Percentiles rank a stretch among this genome's conserved stretches.
phyloP scores from a whole-genome alignment of 2,113 vertebrate species.

The Coreoperca whiteheadi region DNA sequence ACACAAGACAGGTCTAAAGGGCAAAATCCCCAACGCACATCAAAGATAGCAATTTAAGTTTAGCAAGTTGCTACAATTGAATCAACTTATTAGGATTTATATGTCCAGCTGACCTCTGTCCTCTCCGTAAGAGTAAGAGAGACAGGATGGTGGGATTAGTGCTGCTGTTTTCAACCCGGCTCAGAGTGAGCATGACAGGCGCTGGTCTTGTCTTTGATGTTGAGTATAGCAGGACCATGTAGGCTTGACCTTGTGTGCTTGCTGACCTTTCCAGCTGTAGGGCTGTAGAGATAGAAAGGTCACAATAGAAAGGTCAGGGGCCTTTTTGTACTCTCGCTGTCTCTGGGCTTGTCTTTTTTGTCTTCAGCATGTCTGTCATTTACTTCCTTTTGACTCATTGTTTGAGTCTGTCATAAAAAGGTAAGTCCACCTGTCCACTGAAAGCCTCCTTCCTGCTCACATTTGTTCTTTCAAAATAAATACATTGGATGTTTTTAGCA shows the following conservation, averaged over 20 bases:
- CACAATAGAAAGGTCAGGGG: constrained; percentile 71
- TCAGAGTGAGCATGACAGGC: constrained; percentile 61
- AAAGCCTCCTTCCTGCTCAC: neutral
- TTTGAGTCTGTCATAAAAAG: constrained; percentile 14
- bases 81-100: constrained; percentile 55
- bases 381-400: constrained; percentile 25
- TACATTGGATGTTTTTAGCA: neutral
- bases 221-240: constrained; percentile 48
- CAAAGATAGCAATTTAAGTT: constrained; percentile 58
- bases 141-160: constrained; percentile 68
- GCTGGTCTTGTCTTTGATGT: constrained; percentile 79
- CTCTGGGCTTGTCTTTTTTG: constrained; percentile 50
- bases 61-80: constrained; percentile 48
- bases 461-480: neutral
- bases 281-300: too few species aligned
- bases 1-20: constrained; percentile 44
- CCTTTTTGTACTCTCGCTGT: constrained; percentile 52
- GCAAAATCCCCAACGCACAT: constrained; percentile 30
- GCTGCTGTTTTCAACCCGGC: constrained; percentile 60
- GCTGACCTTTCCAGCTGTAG: constrained; percentile 75
- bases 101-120: constrained; percentile 70
- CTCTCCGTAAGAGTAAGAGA: constrained; percentile 39
- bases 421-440: constrained; percentile 16
- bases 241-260: constrained; percentile 77
- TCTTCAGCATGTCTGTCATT: constrained; percentile 47